Conservation (phyloP, 2,888 invertebrate genomes). For the Neuroscelio doddi region DNA sequence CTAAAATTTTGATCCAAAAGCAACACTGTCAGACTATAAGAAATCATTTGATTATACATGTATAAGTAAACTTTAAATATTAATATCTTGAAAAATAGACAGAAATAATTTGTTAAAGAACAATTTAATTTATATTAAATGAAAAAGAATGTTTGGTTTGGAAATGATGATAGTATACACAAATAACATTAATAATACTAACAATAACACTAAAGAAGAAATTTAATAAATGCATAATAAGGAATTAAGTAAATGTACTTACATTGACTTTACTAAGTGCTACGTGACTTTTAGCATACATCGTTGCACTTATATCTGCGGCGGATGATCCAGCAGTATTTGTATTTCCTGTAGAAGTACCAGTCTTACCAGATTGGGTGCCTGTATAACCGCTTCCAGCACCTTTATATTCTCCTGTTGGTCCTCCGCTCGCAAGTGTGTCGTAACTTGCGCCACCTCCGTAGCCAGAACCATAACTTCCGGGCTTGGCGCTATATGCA, state of each 20-base stretch:
- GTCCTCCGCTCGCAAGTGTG: slow-evolving; percentile 64
- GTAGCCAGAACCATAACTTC: slow-evolving; percentile 78
- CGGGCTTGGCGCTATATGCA: slow-evolving; percentile 81
- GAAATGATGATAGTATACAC: background rate
- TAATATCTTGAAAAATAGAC: too few species aligned
- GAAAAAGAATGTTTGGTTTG: background rate
- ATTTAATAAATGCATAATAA: too few species aligned
- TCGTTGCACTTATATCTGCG: slow-evolving; percentile 84
- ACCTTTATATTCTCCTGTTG: slow-evolving; percentile 67
- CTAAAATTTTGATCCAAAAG: too few species aligned
- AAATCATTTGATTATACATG: too few species aligned
- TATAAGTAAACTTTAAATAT: too few species aligned
- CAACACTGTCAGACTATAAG: too few species aligned
- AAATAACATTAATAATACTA: background rate
- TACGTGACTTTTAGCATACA: slow-evolving; percentile 91
- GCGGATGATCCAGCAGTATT: slow-evolving; percentile 73
- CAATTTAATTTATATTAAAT: background rate
- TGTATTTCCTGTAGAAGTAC: slow-evolving; percentile 65
- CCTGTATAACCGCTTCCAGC: slow-evolving; percentile 65
- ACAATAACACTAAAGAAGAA: too few species aligned
- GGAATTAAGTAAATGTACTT: slow-evolving; percentile 76
- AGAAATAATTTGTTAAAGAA: too few species aligned
- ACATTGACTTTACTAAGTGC: slow-evolving; percentile 93
- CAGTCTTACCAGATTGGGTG: slow-evolving; percentile 70
- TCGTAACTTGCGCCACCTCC: slow-evolving; percentile 74